Percentiles rank a stretch among this genome's conserved stretches.
Conservation (phyloP, 2,888 invertebrate species). For the Petrolisthes cinctipes region DNA sequence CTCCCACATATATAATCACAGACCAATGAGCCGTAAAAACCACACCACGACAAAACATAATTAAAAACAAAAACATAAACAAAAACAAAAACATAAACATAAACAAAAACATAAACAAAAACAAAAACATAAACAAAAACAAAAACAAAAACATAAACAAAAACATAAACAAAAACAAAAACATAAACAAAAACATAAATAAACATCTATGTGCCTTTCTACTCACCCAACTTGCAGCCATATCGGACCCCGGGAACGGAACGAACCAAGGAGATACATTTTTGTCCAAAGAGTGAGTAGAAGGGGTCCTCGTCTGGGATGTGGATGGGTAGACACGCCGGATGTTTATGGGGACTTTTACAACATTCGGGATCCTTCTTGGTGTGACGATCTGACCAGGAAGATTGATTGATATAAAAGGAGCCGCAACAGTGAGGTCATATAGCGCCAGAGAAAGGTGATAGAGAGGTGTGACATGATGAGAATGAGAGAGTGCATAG, state of each 20-base stretch:
- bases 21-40: too few relatives aligned
- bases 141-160: neutral
- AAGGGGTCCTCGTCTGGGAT: conserved; percentile 92
- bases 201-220: neutral
- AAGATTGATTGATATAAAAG: neutral
- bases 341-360: conserved; percentile 76
- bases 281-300: conserved; percentile 85
- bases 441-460: neutral
- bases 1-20: too few relatives aligned
- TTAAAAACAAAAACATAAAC: too few relatives aligned
- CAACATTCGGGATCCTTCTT: conserved; percentile 67
- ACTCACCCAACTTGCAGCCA: conserved; percentile 85
- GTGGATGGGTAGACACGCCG: conserved; percentile 89
- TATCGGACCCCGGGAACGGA: conserved; percentile 89
- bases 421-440: neutral
- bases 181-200: conserved; percentile 18
- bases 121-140: neutral
- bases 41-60: too few relatives aligned
- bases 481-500: neutral
- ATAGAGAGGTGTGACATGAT: neutral
- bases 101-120: neutral
- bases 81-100: neutral
- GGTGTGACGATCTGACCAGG: conserved; percentile 59
- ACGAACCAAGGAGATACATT: conserved; percentile 90
- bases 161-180: neutral